These are phyloP conservation scores for Eptesicus fuscus DNA, from an alignment of 2,113 vertebrate species.

Conservation along the genomic window DNA sequence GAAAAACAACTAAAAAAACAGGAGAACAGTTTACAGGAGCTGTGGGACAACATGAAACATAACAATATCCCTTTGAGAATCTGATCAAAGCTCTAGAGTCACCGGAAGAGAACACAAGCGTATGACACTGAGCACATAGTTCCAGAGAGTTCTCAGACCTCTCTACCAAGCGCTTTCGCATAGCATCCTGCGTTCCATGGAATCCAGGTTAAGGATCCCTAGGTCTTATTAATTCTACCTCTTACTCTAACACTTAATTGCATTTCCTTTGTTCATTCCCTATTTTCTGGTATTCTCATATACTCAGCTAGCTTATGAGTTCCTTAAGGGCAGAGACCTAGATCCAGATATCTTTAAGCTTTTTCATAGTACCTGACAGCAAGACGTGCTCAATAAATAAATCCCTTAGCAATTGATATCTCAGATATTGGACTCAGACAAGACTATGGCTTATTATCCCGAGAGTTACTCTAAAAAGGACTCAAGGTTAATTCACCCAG, in stretches of 20 bases:
- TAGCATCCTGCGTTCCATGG: fast-evolving
- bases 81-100: not conserved
- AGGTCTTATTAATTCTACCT: not conserved
- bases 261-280: not conserved
- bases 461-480: not conserved
- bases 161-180: not conserved
- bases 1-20: no score
- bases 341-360: not conserved
- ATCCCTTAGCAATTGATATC: not conserved
- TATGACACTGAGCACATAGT: not conserved
- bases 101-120: not conserved
- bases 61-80: not conserved
- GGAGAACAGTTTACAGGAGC: no score
- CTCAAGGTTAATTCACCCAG: not conserved
- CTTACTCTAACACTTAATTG: not conserved
- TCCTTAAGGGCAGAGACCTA: not conserved
- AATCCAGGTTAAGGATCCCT: not conserved
- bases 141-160: not conserved
- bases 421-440: not conserved
- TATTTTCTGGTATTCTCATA: not conserved
- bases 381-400: not conserved
- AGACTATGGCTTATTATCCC: not conserved
- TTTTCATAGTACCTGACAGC: not conserved
- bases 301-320: not conserved
- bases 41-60: no score